Evolutionary conservation across 2,113 vertebrate genomes (phyloP), one percentile per base, ranked within the genome.

Genomic region (Bettongia penicillata): DNA sequence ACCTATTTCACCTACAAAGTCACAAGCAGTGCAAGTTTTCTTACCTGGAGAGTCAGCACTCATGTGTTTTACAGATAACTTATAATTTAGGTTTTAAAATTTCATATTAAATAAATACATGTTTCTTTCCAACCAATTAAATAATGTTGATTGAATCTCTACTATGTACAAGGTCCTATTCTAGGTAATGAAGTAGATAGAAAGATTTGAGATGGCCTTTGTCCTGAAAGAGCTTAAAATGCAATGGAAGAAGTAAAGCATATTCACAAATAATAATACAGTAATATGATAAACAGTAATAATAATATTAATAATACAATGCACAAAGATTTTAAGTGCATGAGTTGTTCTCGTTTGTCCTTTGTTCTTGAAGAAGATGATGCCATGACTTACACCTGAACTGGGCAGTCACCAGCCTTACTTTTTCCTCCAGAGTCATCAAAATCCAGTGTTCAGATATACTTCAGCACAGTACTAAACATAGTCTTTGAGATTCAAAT

Each of bases 21-120:
- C 24, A 93, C 14, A 23, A 43, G n/a, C 47, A 95, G 10, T 25
- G 11, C 97, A 97, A 43, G 77, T 61, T 89, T 96, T 97, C 95
- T 10, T 19, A 95, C 95, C n/a, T 96, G 94, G 57, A 95, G 84
- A 94, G 95, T 97, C 93, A 48, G 53, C 95, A 97, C n/a, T 50
- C 97, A 93, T 95, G 26, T 90, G 50, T 94, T 97, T 43, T 89
- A 95, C 84, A 95, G 91, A 49, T 47, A 52, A 57, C 93, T 91
- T 90, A 37, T 90, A 92, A n/a, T 91, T 95, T 94, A 84, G 14
- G 0, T 94, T 90, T 94, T 91, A 8, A 95, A 57, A 26, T 52
- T 91, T 28, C 93, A 50, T 93, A 95, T 94, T 95, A 68, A 68
- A 61, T 94, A 28, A 94, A 51, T 50, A 51, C 8, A 84, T 55